Evolutionary conservation across 2,797 vertebrate species (phyloP), one percentile per base, ranked within the genome.

Genomic region (Takifugu rubripes): DNA sequence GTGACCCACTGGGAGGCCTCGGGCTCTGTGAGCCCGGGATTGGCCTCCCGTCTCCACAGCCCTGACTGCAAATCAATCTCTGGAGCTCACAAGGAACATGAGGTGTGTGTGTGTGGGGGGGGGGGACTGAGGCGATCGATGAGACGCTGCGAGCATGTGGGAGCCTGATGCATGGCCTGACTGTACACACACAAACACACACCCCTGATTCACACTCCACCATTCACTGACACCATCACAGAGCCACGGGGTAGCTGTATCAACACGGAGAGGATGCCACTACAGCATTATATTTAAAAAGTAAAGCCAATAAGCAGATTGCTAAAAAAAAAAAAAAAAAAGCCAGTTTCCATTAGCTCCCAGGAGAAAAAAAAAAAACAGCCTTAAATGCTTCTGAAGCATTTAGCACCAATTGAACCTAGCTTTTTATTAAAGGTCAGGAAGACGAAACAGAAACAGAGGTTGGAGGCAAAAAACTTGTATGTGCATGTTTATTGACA

Each of bases 1-100:
- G 84, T 88, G 82, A 72, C 66, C 81, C 83, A 79, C 45, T 71
- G 77, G 78, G 80, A 73, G 75, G 81, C 79, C 73, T 66, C 44
- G 16, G 81, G 80, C 84, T 81, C 78, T 66, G 59, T 64, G 70
- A 80, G 84, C 52, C 60, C 17, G 11, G 75, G 67, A 76, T 71
- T 72, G 69, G 69, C 82, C 82, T 84, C 79, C 83, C 85, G 89
- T 89, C 88, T 89, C 83, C 81, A 62, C 60, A 25, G 77, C 75
- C 59, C 74, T 83, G 86, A 85, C 84, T 89, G 83, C 63, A 81
- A 89, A 91, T 89, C 89, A 90, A 91, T 91, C 88, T 85, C 74
- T 3, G 11, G 65, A 66, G 74, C 68, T 77, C 80, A 51, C 64
- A 61, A 66, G 74, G 72, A 86, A 81, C 66, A 67, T 67, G 77